These are phyloP conservation scores for Oscheius sp. DNA, from an alignment of 1,140 invertebrate species.

Conservation along the genomic window DNA sequence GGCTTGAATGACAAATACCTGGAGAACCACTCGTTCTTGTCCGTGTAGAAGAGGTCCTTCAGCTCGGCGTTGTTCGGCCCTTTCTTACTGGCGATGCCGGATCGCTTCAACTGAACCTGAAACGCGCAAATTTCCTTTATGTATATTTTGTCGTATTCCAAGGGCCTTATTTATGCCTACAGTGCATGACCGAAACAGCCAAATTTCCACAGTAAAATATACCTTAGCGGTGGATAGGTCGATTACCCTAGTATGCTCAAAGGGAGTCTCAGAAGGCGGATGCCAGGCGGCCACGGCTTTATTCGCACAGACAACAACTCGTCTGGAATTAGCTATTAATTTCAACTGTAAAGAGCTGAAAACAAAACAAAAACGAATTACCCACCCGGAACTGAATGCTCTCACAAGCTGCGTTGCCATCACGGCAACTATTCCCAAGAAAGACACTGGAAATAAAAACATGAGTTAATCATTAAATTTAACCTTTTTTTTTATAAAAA, in stretches of 20 bases:
- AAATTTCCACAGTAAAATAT: background rate
- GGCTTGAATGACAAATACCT: conserved; percentile 5
- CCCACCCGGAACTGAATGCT: background rate
- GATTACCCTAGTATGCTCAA: conserved; percentile 38
- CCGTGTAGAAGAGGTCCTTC: conserved; percentile 44
- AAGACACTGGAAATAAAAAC: too few species aligned
- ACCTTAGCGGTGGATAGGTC: conserved; percentile 15
- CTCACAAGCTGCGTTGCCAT: background rate
- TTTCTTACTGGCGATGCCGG: background rate
- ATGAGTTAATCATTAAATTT: background rate
- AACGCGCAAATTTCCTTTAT: background rate
- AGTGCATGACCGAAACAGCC: background rate
- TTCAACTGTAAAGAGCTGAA: background rate
- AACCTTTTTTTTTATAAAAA: too few species aligned
- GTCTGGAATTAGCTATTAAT: background rate
- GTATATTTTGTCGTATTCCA: background rate
- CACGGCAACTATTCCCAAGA: too few species aligned
- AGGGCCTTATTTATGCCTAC: background rate
- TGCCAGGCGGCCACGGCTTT: conserved; percentile 35
- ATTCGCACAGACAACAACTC: conserved; percentile 24
- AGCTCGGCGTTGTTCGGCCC: conserved; percentile 40
- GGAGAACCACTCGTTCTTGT: conserved; percentile 44
- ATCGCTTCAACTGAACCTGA: background rate
- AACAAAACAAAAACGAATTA: background rate
- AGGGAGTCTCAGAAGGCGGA: conserved; percentile 32